Percentiles rank a stretch among this genome's conserved stretches.
Evolutionary conservation across 1,140 invertebrate genomes (phyloP).

Genomic region (Drosophila arawakana): DNA sequence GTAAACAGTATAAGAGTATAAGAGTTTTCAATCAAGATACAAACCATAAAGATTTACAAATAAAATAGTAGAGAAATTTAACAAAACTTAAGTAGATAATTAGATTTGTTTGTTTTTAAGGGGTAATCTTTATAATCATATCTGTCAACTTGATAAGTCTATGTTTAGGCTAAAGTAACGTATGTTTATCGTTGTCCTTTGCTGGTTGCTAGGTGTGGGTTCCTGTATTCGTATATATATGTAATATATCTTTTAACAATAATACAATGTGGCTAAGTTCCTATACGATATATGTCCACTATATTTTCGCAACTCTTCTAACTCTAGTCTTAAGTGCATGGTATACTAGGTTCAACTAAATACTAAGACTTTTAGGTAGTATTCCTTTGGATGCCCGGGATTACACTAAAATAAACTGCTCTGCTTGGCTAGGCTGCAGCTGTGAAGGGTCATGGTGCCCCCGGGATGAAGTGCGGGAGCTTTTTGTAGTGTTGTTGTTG

Average conservation of each 20-base stretch:
- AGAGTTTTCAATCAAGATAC: background rate
- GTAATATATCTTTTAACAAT: slow-evolving; percentile 22
- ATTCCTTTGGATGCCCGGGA: slow-evolving; percentile 72
- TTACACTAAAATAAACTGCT: slow-evolving; percentile 69
- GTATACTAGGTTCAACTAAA: slow-evolving; percentile 55
- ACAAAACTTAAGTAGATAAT: background rate
- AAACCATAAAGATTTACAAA: background rate
- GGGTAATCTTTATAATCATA: too few relatives aligned
- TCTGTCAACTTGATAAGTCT: background rate
- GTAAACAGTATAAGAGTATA: background rate
- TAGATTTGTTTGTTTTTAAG: too few relatives aligned
- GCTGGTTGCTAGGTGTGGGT: slow-evolving; percentile 62
- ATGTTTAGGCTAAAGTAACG: slow-evolving; percentile 4
- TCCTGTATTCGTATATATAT: slow-evolving; percentile 44
- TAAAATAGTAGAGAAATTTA: background rate
- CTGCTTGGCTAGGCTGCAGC: slow-evolving; percentile 76
- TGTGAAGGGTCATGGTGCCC: slow-evolving; percentile 75
- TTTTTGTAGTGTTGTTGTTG: slow-evolving; percentile 55
- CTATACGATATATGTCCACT: slow-evolving; percentile 35
- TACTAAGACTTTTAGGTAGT: slow-evolving; percentile 56
- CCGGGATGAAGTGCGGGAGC: slow-evolving; percentile 64
- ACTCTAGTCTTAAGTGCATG: slow-evolving; percentile 30
- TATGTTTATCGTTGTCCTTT: slow-evolving; percentile 36
- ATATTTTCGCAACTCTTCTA: background rate
- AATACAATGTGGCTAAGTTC: slow-evolving; percentile 71